phyloP scores from a whole-genome alignment of 30 jellyfish, hydroid and myxozoan genomes.

The Cassiopea xamachana region DNA sequence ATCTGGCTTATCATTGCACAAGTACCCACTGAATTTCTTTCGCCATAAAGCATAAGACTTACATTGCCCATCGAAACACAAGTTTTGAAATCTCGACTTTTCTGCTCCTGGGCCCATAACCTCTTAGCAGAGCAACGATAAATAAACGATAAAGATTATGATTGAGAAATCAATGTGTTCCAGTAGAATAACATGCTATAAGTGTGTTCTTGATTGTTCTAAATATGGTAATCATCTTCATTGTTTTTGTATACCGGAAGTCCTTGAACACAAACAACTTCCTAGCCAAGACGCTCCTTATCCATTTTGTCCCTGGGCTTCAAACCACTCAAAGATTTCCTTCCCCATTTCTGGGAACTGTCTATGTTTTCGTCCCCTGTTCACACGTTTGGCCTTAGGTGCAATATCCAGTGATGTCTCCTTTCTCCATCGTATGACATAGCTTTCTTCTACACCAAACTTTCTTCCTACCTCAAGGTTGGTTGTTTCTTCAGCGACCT shows the following conservation, averaged over 20 bases:
- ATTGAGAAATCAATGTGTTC: neutral
- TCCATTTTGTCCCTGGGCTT: no score
- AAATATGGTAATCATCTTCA: neutral
- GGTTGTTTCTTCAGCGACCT: no score
- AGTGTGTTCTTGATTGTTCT: neutral
- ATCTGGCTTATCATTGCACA: neutral
- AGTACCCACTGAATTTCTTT: neutral
- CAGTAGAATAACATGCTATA: neutral
- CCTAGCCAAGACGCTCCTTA: no score
- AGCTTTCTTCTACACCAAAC: no score
- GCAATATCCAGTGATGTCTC: no score
- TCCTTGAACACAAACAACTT: neutral
- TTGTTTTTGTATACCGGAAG: neutral
- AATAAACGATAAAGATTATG: neutral
- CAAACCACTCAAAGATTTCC: no score
- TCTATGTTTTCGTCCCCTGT: no score
- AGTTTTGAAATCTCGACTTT: neutral
- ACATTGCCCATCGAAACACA: neutral
- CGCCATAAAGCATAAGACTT: neutral
- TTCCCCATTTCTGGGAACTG: no score
- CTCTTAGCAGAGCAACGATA: neutral
- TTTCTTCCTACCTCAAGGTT: no score
- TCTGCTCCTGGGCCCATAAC: neutral
- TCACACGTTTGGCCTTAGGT: no score
- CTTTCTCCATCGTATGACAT: no score